Evolutionary conservation across 2,888 invertebrate genomes (phyloP).

Genomic region (Apotomis betuletana): DNA sequence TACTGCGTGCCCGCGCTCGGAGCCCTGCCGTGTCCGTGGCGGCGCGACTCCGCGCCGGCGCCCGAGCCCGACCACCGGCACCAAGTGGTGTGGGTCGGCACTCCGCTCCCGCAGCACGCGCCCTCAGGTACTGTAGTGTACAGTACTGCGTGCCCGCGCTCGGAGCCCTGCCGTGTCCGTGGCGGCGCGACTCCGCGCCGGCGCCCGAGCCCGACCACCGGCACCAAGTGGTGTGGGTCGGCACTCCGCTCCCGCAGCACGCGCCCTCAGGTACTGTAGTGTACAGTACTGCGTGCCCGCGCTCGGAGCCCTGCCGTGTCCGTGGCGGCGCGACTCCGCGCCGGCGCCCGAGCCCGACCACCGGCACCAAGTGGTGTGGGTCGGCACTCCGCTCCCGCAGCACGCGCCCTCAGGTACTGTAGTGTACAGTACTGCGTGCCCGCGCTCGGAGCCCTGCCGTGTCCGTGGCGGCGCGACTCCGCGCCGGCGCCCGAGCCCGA

Average conservation of each 20-base stretch:
- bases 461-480: constrained; percentile 97
- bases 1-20: constrained; percentile 96
- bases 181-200: constrained; percentile 95
- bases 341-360: constrained; percentile 87
- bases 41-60: constrained; percentile 93
- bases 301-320: constrained; percentile 92
- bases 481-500: constrained; percentile 86
- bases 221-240: constrained; percentile 98
- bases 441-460: too few relatives aligned
- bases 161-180: constrained; percentile 93
- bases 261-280: constrained; percentile 37
- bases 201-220: constrained; percentile 86
- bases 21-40: constrained; percentile 94
- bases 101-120: constrained; percentile 91
- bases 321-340: constrained; percentile 96
- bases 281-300: constrained; percentile 95
- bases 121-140: too few relatives aligned
- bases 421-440: too few relatives aligned
- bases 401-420: constrained; percentile 60
- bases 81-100: constrained; percentile 98
- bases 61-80: constrained; percentile 88
- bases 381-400: constrained; percentile 96
- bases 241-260: constrained; percentile 94
- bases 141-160: constrained; percentile 96
- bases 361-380: constrained; percentile 97